Conservation (phyloP, 2,113 vertebrate genomes). For the Microcebus murinus region DNA sequence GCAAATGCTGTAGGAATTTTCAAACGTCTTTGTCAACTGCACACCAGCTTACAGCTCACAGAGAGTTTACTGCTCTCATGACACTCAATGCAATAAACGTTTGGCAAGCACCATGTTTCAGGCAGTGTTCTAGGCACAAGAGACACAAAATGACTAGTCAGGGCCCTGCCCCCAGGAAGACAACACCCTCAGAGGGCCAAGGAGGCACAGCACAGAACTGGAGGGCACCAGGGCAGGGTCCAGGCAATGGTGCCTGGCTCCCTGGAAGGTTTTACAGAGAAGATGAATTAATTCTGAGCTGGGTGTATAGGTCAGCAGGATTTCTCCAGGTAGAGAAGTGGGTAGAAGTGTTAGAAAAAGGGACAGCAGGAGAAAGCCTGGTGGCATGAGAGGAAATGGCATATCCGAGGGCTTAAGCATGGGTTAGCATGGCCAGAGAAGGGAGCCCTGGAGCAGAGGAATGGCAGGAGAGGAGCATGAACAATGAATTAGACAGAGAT, state of each 20-base stretch:
- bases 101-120: not conserved
- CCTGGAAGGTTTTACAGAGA: not conserved
- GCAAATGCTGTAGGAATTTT: not conserved
- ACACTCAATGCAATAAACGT: not conserved
- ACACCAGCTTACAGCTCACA: not conserved
- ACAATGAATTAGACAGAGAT: not conserved
- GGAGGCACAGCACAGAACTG: not conserved
- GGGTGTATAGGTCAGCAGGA: not conserved
- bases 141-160: not conserved
- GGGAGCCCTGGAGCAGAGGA: not conserved
- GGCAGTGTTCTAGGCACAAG: not conserved
- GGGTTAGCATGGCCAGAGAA: not conserved
- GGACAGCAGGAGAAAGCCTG: not conserved
- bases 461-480: not conserved
- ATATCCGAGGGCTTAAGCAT: not conserved
- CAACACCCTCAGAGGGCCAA: not conserved
- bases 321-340: not conserved
- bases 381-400: not conserved
- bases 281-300: not conserved
- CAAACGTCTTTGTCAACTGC: not conserved
- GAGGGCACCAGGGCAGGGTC: not conserved
- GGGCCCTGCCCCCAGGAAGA: not conserved
- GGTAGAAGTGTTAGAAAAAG: not conserved
- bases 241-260: not conserved
- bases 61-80: too few species aligned